phyloP scores from a whole-genome alignment of 2,797 vertebrate species.

The Psittacula derbiana region DNA sequence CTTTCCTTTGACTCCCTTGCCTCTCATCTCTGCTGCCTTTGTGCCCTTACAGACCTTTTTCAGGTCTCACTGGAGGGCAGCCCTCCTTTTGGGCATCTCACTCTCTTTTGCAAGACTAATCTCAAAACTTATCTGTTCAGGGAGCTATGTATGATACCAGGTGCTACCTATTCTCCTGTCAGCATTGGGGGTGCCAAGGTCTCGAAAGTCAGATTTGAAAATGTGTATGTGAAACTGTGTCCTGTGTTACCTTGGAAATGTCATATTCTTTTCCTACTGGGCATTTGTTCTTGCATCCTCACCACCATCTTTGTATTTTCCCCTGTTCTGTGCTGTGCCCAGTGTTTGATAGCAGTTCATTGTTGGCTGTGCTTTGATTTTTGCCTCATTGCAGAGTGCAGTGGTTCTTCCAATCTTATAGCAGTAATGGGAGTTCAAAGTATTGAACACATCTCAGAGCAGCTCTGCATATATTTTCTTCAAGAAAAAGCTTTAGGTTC shows the following conservation, averaged over 20 bases:
- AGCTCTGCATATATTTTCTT: not conserved
- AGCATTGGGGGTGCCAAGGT: not conserved
- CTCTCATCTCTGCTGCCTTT: not conserved
- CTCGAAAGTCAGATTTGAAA: not conserved
- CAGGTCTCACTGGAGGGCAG: not conserved
- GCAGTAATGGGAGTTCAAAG: not conserved
- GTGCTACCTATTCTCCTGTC: not conserved
- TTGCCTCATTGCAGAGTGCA: not conserved
- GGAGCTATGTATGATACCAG: not conserved
- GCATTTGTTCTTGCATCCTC: not conserved
- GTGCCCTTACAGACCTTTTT: not conserved
- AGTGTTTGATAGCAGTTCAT: not conserved
- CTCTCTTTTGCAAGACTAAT: not conserved
- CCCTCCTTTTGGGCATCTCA: not conserved
- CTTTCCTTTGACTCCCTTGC: not conserved
- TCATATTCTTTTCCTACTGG: not conserved
- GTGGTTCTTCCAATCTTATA: not conserved
- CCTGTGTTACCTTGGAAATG: not conserved
- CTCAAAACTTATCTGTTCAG: not conserved
- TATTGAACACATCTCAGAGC: not conserved
- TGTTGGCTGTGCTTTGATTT: not conserved
- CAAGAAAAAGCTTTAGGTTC: not conserved
- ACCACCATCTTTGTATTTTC: not conserved
- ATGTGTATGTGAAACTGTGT: fast-evolving
- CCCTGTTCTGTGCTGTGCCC: not conserved